These are phyloP conservation scores for Ramphastos sulfuratus DNA, from an alignment of 2,113 vertebrate species.

Conservation along the genomic window DNA sequence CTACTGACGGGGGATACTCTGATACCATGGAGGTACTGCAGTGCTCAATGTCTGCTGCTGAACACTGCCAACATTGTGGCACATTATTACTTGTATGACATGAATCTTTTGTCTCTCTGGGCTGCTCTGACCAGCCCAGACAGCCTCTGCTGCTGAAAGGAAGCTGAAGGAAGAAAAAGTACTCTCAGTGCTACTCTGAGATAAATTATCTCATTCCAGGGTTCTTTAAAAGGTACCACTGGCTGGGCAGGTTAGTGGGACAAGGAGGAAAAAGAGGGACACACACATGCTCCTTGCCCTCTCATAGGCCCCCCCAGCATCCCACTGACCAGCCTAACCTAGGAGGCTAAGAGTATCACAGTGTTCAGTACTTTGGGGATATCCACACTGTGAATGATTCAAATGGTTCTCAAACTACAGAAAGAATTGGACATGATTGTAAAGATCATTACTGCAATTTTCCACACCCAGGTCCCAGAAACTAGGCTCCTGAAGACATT, in stretches of 20 bases:
- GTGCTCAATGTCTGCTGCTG: background rate
- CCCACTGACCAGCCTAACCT: background rate
- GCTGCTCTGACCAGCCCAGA: background rate
- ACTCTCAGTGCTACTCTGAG: background rate
- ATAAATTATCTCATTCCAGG: background rate
- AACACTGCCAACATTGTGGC: background rate
- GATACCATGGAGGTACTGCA: background rate
- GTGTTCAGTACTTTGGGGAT: background rate
- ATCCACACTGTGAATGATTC: background rate
- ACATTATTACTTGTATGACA: background rate
- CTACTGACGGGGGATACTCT: background rate
- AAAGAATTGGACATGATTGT: background rate
- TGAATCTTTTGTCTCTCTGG: background rate
- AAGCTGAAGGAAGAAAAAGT: background rate
- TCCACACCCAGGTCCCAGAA: background rate
- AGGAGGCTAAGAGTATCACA: background rate
- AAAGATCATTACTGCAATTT: conserved; percentile 23
- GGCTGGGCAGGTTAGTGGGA: background rate
- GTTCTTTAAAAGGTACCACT: background rate
- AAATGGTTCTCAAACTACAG: background rate
- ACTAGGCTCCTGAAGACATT: background rate
- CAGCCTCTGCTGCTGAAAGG: background rate
- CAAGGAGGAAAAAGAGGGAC: no score
- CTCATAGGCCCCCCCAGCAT: background rate
- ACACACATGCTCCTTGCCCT: background rate